Evolutionary conservation across 2,888 invertebrate species (phyloP).

Genomic region (Yponomeuta plumbellus): DNA sequence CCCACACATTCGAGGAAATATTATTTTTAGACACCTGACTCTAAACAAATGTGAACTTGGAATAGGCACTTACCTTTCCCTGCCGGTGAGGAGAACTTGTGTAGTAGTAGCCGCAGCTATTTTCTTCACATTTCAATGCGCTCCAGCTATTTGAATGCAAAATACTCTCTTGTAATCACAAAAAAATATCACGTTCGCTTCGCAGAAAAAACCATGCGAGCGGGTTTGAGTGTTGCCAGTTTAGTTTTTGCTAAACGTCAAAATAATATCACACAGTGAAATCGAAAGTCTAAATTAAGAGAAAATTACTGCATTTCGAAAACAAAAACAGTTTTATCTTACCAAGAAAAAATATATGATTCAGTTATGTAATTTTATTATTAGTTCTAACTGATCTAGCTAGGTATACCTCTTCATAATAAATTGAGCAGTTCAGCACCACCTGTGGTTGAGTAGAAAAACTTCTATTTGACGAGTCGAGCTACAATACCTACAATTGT

Average conservation of each 20-base stretch:
- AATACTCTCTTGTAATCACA: not conserved
- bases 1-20: constrained; percentile 36
- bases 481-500: too few species aligned
- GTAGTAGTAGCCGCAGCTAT: not conserved
- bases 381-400: too few species aligned
- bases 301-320: not conserved
- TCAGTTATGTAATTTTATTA: too few species aligned
- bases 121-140: not conserved
- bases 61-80: constrained; percentile 16
- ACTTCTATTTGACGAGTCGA: too few species aligned
- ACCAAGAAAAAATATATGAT: not conserved
- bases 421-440: too few species aligned
- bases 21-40: constrained; percentile 54
- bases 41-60: constrained; percentile 44
- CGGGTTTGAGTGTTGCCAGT: not conserved
- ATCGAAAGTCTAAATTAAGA: too few species aligned
- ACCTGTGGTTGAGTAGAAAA: not conserved
- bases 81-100: not conserved
- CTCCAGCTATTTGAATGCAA: not conserved
- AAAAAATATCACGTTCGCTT: not conserved
- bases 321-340: not conserved
- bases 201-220: not conserved
- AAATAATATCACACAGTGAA: too few species aligned
- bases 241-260: not conserved
- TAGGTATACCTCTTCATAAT: too few species aligned